Base-by-base conservation (phyloP, 1,140 invertebrate species). In the Thrips palmi region DNA sequence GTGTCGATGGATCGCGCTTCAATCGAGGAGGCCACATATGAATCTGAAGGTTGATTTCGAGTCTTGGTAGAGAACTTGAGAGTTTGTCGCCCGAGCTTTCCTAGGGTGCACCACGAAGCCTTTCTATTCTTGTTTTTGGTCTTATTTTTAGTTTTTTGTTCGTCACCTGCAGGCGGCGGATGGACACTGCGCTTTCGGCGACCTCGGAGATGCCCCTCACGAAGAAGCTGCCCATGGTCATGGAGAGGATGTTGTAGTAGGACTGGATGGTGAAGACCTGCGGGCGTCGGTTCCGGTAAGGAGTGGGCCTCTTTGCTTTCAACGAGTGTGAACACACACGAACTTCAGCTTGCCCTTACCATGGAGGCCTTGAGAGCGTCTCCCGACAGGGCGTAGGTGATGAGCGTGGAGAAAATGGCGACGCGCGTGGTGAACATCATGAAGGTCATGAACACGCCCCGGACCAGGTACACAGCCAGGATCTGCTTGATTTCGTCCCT, bases 371-470 rank as follows among this genome's bases (percentile, higher is more conserved):
- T 66, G 4, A 78, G 51, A 25, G 64, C 47, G 12, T 56, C 59
- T 4, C 63, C 59, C 1, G 63, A 52, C 2, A 73, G 42, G 3
- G 71, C 50, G 52, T 71, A 70, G 0, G 70, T 57, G 2, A 77
- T 17, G 37, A 82, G 59, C 0, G 70, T 70, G 24, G 66, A 61
- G 39, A 71, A 77, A 1, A 79, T 47, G 1, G 76, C 71, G 15
- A 73, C 53, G 47, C 77, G 65, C 0, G 75, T 71, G 0, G 72
- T 75, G 42, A 75, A 77, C 3, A 77, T 47, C 53, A 71, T 70
- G 46, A 77, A 77, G 0, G 72, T 71, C 61, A 81, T 69, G 48
- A 76, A 82, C 2, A 82, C 52, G 1, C 71, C 76, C 41, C 78
- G 65, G 1, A 84, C n/a, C n/a, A n/a, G n/a, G n/a, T n/a, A n/a